phyloP scores from a whole-genome alignment of 2,797 vertebrate genomes.

The Galago senegalensis region DNA sequence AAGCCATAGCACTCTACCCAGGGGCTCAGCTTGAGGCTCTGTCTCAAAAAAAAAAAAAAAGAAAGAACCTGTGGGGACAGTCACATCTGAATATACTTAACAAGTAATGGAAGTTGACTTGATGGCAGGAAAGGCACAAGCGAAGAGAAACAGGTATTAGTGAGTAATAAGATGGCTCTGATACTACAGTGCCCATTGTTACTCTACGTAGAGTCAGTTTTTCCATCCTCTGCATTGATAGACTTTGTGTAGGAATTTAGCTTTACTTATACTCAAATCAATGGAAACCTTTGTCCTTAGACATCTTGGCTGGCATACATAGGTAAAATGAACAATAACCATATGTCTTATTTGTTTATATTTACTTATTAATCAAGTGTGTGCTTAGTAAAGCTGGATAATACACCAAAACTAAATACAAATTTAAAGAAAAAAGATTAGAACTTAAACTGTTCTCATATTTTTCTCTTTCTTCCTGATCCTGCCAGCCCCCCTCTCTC shows the following conservation, averaged over 20 bases:
- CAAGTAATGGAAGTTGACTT: neutral
- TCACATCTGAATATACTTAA: neutral
- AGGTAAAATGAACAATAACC: constrained; percentile 21
- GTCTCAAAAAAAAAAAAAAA: no score
- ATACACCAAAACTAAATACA: constrained; percentile 50
- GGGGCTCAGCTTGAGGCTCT: no score
- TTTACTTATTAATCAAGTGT: constrained; percentile 41
- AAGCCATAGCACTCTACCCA: no score
- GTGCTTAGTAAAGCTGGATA: neutral
- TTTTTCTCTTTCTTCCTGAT: neutral
- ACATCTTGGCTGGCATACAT: neutral
- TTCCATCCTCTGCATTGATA: neutral
- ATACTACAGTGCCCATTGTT: neutral
- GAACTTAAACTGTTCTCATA: neutral
- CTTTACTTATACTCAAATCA: constrained; percentile 16
- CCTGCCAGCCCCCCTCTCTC: neutral
- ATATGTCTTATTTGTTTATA: constrained; percentile 31
- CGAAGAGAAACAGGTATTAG: neutral
- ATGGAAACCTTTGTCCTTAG: constrained; percentile 1
- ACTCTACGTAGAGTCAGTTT: neutral
- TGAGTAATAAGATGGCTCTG: neutral
- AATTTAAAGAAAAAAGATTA: constrained; percentile 39
- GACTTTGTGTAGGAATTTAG: neutral
- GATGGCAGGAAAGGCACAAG: neutral
- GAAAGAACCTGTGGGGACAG: neutral